These are phyloP conservation scores for Bos taurus DNA, from an alignment of 2,113 vertebrate genomes.

Conservation along the genomic window DNA sequence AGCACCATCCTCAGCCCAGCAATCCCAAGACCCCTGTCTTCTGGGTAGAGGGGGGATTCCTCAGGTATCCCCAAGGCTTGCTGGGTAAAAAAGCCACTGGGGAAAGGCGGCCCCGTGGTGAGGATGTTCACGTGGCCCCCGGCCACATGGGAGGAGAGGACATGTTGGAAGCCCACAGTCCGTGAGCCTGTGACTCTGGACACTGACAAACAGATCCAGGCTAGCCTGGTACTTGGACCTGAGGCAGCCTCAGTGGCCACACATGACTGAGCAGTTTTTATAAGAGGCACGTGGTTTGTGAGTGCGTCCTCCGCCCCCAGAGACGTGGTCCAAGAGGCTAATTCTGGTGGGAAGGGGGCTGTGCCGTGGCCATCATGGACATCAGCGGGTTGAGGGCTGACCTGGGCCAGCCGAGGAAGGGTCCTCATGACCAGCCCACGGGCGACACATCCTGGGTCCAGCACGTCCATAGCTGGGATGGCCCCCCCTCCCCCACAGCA, in stretches of 20 bases:
- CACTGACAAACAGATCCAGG: rapidly evolving
- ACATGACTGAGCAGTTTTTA: neutral
- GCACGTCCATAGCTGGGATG: neutral
- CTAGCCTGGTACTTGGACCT: neutral
- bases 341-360: neutral
- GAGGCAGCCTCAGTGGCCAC: no score
- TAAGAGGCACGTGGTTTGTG: neutral
- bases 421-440: neutral
- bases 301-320: neutral
- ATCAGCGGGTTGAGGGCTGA: neutral
- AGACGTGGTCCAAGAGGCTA: neutral
- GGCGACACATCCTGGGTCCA: neutral
- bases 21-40: neutral
- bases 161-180: neutral
- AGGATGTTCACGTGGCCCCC: rapidly evolving
- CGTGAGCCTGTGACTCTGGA: neutral
- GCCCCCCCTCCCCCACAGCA: neutral
- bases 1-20: no score
- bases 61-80: neutral
- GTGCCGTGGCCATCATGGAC: rapidly evolving
- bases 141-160: neutral
- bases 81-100: neutral
- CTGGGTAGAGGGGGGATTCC: neutral
- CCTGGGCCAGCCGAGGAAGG: no score
- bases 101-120: neutral